Evolutionary conservation across 2,888 invertebrate species (phyloP), one percentile per base, ranked within the genome.

Genomic region (Epiperipatus broadwayi): DNA sequence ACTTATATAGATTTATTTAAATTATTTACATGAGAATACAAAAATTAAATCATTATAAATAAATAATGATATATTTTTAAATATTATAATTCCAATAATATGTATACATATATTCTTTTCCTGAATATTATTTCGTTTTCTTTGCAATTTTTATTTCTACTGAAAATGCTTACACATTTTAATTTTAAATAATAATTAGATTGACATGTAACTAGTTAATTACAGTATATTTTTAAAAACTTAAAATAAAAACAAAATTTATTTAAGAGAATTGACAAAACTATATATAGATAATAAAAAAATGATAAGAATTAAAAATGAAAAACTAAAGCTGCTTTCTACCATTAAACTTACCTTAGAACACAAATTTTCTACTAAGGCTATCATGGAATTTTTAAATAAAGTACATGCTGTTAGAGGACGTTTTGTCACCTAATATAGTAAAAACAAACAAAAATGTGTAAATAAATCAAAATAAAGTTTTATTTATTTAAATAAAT

Each of bases 341-440:
- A n/a, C n/a, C n/a, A n/a, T n/a, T n/a, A 22, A 16, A 21, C 42
- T 37, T 44, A 61, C 63, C 55, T 91, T 95, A 58, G 73, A 78
- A 31, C 76, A 72, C 47, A 95, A 65, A 29, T 85, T 91, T 39
- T 75, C 67, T 27, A 89, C 87, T 41, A 95, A 67, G 31, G 81
- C 74, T 18, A 78, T 63, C 83, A 95, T 95, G 1, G 91, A 93
- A 56, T 74, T 80, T 59, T 89, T 85, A 70, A 95, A 95, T 38
- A 87, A 64, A 0, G 81, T 79, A 18, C 89, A 93, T 3, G 93
- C 91, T 0, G 93, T 95, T 18, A 77, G 69, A 0, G 95, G 95
- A 2, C 95, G 70, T 54, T 91, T 91, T 1, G 91, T 95, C 5
- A 85, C 89, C 75, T 80, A 58, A n/a, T n/a, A n/a, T n/a, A n/a